Conservation (phyloP, 2,113 vertebrate species). For the Bombycilla garrulus region DNA sequence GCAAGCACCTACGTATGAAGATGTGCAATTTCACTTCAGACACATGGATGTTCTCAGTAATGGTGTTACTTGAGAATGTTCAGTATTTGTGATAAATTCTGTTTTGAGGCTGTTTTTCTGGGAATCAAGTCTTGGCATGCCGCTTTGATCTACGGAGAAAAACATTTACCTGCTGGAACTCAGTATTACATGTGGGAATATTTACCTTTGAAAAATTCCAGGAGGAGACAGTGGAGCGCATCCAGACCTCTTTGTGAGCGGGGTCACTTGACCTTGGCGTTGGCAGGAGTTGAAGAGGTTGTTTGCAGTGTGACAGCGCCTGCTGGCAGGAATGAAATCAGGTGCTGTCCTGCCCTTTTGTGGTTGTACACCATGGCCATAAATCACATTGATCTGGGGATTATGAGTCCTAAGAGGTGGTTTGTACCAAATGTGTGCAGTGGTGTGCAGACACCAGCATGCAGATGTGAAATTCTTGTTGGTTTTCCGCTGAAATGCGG, state of each 20-base stretch:
- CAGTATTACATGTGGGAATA: slow-evolving; percentile 1
- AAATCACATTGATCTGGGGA: not conserved
- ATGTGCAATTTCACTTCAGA: not conserved
- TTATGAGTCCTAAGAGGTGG: not conserved
- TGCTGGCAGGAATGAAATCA: slow-evolving; percentile 12
- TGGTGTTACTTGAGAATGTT: not conserved
- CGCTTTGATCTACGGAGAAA: not conserved
- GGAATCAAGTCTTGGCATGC: not conserved
- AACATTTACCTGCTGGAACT: slow-evolving; percentile 23
- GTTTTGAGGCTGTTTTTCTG: slow-evolving; percentile 17
- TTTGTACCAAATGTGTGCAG: not conserved
- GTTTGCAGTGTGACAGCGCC: not conserved
- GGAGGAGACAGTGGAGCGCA: slow-evolving; percentile 3
- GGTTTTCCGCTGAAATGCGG: not conserved
- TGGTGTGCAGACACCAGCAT: not conserved
- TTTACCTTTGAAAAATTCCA: slow-evolving; percentile 32
- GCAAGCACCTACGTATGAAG: not conserved
- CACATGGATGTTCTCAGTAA: not conserved
- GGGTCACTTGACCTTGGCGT: slow-evolving; percentile 17
- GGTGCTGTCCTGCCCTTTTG: slow-evolving; percentile 16
- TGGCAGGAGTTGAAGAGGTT: not conserved
- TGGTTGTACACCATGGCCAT: not conserved
- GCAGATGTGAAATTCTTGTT: not conserved
- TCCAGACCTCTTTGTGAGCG: not conserved
- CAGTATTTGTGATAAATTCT: not conserved